Conservation (phyloP, 1,140 invertebrate species). For the Teleogryllus occipitalis region DNA sequence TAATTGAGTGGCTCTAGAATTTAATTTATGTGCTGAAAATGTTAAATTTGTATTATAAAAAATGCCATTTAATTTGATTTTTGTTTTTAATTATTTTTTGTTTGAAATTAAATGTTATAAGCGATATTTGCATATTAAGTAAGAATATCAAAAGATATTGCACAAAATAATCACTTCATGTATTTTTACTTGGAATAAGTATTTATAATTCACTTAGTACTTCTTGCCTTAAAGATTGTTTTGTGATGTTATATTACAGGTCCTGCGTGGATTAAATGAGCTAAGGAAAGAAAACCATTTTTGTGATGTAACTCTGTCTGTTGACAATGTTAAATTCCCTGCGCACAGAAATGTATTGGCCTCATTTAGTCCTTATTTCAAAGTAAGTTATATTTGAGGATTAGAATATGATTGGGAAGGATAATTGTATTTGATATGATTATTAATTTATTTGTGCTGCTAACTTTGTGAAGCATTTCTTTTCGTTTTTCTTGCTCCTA, state of each 20-base stretch:
- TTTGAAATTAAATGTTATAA: neutral
- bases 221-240: neutral
- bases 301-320: slow-evolving; percentile 42
- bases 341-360: slow-evolving; percentile 44
- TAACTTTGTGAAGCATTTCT: neutral
- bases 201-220: neutral
- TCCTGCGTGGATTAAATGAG: slow-evolving; percentile 45
- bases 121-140: too few relatives aligned
- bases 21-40: too few relatives aligned
- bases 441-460: neutral
- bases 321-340: slow-evolving; percentile 38
- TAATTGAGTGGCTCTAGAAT: too few relatives aligned
- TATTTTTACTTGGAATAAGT: neutral
- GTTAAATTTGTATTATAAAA: neutral
- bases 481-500: too few relatives aligned
- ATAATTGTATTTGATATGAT: neutral
- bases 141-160: too few relatives aligned
- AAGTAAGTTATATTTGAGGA: slow-evolving; percentile 26
- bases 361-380: slow-evolving; percentile 44
- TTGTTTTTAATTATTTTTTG: neutral
- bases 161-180: neutral
- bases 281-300: slow-evolving; percentile 40
- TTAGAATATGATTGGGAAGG: neutral
- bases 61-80: neutral
- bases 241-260: slow-evolving; percentile 27